phyloP scores from a whole-genome alignment of 2,113 vertebrate species.

The Poeciliopsis turrubarensis region DNA sequence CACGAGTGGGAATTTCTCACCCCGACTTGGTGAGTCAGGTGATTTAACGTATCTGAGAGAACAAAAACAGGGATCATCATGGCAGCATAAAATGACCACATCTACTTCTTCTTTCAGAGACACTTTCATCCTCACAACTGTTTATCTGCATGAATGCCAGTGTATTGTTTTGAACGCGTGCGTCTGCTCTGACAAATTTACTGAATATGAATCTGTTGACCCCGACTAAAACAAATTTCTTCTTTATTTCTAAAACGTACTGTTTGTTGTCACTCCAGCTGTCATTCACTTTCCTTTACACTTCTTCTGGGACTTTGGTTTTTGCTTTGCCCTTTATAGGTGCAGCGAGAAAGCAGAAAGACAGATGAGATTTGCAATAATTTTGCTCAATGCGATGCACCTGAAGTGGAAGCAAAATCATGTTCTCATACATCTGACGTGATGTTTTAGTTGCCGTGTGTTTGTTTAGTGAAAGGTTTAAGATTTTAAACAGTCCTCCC shows the following conservation, averaged over 20 bases:
- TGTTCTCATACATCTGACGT: neutral
- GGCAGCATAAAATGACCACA: slow-evolving; percentile 52
- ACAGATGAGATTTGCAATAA: neutral
- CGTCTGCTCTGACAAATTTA: slow-evolving; percentile 38
- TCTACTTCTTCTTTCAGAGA: slow-evolving; percentile 39
- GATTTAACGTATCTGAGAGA: neutral
- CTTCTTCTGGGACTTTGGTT: neutral
- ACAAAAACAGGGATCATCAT: slow-evolving; percentile 32
- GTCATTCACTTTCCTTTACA: neutral
- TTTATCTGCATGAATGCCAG: slow-evolving; percentile 27
- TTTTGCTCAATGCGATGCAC: neutral
- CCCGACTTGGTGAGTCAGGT: slow-evolving; percentile 11
- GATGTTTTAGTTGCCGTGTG: neutral
- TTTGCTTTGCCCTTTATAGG: slow-evolving; percentile 14
- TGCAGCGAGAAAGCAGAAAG: neutral
- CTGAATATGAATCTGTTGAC: slow-evolving; percentile 55
- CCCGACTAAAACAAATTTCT: slow-evolving; percentile 66
- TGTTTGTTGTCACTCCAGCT: slow-evolving; percentile 29
- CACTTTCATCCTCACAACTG: slow-evolving; percentile 61
- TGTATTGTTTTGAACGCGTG: slow-evolving; percentile 1
- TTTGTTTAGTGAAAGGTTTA: neutral
- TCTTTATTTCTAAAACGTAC: slow-evolving; percentile 43
- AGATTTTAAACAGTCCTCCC: neutral
- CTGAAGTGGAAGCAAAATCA: slow-evolving; percentile 6
- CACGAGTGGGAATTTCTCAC: slow-evolving; percentile 37